Evolutionary conservation across 2,113 vertebrate genomes (phyloP), one percentile per base, ranked within the genome.

Genomic region (Eira barbara): DNA sequence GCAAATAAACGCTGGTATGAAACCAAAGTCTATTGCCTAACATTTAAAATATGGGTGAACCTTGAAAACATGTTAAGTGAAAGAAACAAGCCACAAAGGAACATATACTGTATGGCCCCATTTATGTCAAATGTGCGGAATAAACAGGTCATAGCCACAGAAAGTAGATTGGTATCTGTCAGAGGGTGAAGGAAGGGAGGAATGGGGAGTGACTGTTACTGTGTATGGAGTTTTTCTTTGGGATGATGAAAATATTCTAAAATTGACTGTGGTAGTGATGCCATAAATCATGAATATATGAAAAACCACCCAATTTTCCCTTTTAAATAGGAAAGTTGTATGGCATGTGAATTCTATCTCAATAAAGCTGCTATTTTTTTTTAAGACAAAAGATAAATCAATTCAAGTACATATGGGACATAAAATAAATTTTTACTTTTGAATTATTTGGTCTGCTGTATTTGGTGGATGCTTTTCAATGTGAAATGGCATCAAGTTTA

Each of bases 201-300:
- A 29, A 74, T 34, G 14, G 13, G 57, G 39, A 45, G n/a, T 59
- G 61, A 59, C 23, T 94, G 12, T 71, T 69, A 86, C 95, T 42
- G 29, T 20, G 9, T n/a, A 36, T 49, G 6, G 34, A 42, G 34
- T 57, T 98, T 94, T 89, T 94, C 59, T 94, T 73, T 69, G 14
- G 15, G 12, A 45, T 52, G 57, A 97, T 63, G 25, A 95, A 95
- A 93, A 96, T 83, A 39, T 93, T 81, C 63, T 97, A 65, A 86
- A 94, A 71, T 20, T 47, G 36, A 74, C 47, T 52, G 34, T 69
- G 23, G 21, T 78, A 84, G 89, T 90, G 25, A 89, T 65, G 17
- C 10, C 13, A 31, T n/a, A 86, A 89, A 11, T 71, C 78, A 34
- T 93, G 49, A 91, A 90, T 69, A 86, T 20, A 91, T 45, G n/a